Evolutionary conservation across 2,797 vertebrate species (phyloP), one percentile per base, ranked within the genome.

Genomic region (Sarcoramphus papa): DNA sequence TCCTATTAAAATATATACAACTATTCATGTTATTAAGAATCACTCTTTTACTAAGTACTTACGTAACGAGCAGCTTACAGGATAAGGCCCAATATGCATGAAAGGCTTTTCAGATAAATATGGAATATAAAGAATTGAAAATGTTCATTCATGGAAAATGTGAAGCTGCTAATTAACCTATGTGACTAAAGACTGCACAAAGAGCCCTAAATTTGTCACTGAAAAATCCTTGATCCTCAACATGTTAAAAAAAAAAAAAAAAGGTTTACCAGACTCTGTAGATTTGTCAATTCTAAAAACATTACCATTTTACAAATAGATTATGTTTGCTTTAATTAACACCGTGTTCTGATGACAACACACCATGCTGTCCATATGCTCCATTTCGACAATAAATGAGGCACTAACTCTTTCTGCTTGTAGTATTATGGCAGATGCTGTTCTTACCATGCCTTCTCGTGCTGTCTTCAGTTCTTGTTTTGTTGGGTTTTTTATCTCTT

Each of bases 331-430:
- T 83, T 94, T 96, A 94, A 93, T 37, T 37, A 37, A 37, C 88
- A 95, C 20, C 30, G 45, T n/a, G 4, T 50, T 95, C 6, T 41
- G 50, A 87, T 85, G 68, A 89, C 82, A 94, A 91, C 89, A 51
- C 40, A 95, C 50, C 33, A 90, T 69, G 59, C 9, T 88, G 37
- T 64, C 80, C 80, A 82, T 93, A 96, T 94, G 53, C 16, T 95
- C 19, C 53, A 22, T 90, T 94, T 79, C 94, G 62, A 94, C 64
- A 96, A 76, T 54, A 87, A 74, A 90, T 22, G n/a, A 90, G 60
- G 8, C 18, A 68, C 10, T 92, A 84, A 77, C 12, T 91, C 57
- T 47, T 74, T 35, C 48, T 93, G 24, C 20, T 73, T 57, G 21
- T 78, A 60, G 76, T 27, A 45, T 73, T 82, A 45, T 21, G 75